Base-by-base conservation (phyloP, 2,888 invertebrate genomes). In the Epistrophella euchroma region DNA sequence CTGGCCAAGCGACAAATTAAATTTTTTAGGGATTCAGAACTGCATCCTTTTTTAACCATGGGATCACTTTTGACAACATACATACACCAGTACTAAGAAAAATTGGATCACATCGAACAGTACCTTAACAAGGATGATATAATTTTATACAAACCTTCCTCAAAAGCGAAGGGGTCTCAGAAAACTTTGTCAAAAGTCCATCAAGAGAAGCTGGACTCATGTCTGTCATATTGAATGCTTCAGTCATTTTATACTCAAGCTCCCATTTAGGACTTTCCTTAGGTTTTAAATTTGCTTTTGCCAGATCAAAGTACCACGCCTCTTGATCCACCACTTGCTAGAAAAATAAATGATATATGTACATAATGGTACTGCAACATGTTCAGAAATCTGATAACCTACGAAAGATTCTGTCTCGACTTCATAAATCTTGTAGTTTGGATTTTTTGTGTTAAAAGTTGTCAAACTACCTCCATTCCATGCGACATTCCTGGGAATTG, bases 391-490 rank as follows among this genome's bases (percentile, higher is more conserved):
- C 0, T 58, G 6, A 22, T 37, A 22, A 66, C 80, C 56, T 73
- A 85, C 85, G 40, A 73, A 83, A 19, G 93, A 93, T n/a, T 92
- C 90, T 0, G 94, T 93, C 89, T 97, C 95, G 9, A 97, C 93
- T 6, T 94, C 93, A 89, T 96, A 96, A n/a, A 97, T 93, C 89
- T 96, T 94, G 90, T 97, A 98, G 89, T 97, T 97, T 7, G 97
- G 96, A 92, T 97, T 98, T 83, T 96, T 95, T 89, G 95, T 92
- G 0, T 94, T 91, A 89, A 95, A 97, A 0, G 96, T 93, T 0
- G 97, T 97, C 15, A 97, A 93, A 89, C 97, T 96, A 13, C 97
- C 98, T 0, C 96, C 96, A 74, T 97, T 96, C 94, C 96, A 97
- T 3, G 96, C 95, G 1, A 97, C 93, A 85, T 94, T 95, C 4